Conservation (phyloP, 2,797 vertebrate species). For the Tapera naevia region DNA sequence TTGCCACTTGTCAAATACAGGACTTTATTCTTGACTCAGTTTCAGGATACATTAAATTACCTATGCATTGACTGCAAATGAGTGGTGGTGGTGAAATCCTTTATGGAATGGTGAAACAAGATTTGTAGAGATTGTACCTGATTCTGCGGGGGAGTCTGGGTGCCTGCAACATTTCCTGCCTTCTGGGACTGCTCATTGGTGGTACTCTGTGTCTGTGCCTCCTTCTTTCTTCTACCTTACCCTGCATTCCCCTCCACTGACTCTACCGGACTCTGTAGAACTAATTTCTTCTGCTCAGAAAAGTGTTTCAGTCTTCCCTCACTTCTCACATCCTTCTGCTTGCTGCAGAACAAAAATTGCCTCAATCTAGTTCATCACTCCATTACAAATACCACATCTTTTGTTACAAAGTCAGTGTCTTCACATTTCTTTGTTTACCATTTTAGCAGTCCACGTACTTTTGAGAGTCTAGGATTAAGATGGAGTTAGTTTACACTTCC, state of each 20-base stretch:
- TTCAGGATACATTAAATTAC: neutral
- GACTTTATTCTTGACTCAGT: neutral
- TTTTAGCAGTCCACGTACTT: neutral
- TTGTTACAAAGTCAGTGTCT: neutral
- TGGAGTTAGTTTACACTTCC: neutral
- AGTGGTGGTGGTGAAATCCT: neutral
- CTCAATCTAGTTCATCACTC: neutral
- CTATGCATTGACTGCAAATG: neutral
- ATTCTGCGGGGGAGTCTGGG: neutral
- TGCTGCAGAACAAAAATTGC: neutral
- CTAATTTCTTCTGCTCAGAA: neutral
- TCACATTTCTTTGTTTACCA: neutral
- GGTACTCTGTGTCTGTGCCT: neutral
- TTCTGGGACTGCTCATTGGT: rapidly evolving
- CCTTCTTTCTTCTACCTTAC: neutral
- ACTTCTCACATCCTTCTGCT: neutral
- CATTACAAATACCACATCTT: neutral
- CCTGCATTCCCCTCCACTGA: rapidly evolving
- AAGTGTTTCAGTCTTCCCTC: neutral
- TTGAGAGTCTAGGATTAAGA: neutral
- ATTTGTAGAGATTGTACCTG: neutral
- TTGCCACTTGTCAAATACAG: neutral
- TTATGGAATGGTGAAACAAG: neutral
- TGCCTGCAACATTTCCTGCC: neutral
- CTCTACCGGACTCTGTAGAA: neutral